phyloP scores from a whole-genome alignment of 2,797 vertebrate species.

The Helicolenus hilgendorfi region DNA sequence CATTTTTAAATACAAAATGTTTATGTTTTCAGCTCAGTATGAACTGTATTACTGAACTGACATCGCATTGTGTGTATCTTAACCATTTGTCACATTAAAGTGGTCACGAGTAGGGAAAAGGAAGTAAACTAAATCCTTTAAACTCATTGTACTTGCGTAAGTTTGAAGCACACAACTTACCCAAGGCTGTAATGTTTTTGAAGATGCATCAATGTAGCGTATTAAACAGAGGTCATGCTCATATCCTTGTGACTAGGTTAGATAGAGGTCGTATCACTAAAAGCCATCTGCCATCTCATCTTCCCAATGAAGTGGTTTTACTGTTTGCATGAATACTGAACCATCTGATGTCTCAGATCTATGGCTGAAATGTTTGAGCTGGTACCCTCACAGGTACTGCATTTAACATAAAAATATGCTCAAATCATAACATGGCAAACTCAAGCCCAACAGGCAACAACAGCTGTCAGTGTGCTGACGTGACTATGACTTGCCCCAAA shows the following conservation, averaged over 20 bases:
- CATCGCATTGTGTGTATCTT: neutral
- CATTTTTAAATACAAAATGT: neutral
- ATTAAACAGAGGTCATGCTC: neutral
- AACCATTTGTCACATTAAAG: neutral
- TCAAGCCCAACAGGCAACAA: no score
- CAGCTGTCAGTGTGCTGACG: no score
- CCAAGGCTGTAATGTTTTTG: neutral
- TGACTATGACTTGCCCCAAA: no score
- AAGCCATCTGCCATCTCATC: neutral
- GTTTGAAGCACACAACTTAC: neutral
- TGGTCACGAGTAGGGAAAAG: neutral
- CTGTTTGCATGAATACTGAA: neutral
- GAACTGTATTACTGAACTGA: neutral
- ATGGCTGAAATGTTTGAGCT: neutral
- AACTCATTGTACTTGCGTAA: neutral
- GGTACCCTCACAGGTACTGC: no score
- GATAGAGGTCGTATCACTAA: neutral
- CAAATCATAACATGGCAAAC: no score
- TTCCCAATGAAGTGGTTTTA: neutral
- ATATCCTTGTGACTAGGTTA: slow-evolving; percentile 11
- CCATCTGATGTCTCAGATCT: neutral
- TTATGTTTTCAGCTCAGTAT: neutral
- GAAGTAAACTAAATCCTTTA: neutral
- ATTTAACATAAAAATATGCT: no score
- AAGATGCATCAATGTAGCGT: neutral